A percentile compares a stretch with the other conserved stretches of the same genome.
These are phyloP conservation scores for Scaptomyza parva DNA, from an alignment of 2,888 invertebrate species.

Conservation along the genomic window DNA sequence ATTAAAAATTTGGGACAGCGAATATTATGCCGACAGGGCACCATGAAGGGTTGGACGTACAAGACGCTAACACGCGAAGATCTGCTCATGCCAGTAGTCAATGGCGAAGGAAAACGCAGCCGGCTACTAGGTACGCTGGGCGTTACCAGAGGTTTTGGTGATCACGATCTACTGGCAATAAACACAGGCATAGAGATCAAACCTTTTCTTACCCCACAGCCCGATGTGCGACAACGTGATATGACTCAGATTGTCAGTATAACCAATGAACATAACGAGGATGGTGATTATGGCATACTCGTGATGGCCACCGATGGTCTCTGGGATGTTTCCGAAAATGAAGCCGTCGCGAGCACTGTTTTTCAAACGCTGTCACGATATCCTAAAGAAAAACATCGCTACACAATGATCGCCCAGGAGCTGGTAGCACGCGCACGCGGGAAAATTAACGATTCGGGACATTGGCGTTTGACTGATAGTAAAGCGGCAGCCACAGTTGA, in stretches of 20 bases:
- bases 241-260: slow-evolving; percentile 84
- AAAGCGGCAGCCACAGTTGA: slow-evolving; percentile 90
- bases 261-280: slow-evolving; percentile 86
- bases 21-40: slow-evolving; percentile 90
- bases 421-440: slow-evolving; percentile 92
- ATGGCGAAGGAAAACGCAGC: slow-evolving; percentile 92
- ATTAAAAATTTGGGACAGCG: slow-evolving; percentile 90
- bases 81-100: slow-evolving; percentile 89
- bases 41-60: slow-evolving; percentile 93
- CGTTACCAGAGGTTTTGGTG: slow-evolving; percentile 93
- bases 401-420: slow-evolving; percentile 92
- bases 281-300: slow-evolving; percentile 88
- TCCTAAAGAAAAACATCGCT: slow-evolving; percentile 86
- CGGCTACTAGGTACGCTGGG: slow-evolving; percentile 94
- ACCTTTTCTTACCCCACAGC: slow-evolving; percentile 91
- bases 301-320: slow-evolving; percentile 94
- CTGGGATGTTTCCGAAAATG: slow-evolving; percentile 92
- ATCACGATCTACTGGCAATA: slow-evolving; percentile 89
- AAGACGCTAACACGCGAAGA: slow-evolving; percentile 90
- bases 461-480: slow-evolving; percentile 86
- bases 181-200: slow-evolving; percentile 90
- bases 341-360: slow-evolving; percentile 89
- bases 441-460: slow-evolving; percentile 87
- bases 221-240: slow-evolving; percentile 87
- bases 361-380: slow-evolving; percentile 87